phyloP scores from a whole-genome alignment of 2,797 vertebrate genomes.

The Aratinga solstitialis region DNA sequence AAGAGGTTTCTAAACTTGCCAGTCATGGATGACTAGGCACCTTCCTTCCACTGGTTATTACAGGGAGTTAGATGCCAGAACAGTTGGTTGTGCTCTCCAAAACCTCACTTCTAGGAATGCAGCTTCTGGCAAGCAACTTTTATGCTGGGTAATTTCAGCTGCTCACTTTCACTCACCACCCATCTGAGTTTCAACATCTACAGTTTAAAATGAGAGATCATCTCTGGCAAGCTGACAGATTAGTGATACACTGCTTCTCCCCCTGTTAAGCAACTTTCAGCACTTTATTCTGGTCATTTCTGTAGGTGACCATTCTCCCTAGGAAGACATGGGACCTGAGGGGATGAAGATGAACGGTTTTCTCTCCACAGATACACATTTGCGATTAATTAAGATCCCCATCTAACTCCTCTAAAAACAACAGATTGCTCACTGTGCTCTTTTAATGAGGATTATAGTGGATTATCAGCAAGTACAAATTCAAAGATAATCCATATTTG shows the following conservation, averaged over 20 bases:
- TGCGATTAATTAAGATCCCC: neutral
- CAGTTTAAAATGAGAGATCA: neutral
- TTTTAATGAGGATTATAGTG: neutral
- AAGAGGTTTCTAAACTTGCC: neutral
- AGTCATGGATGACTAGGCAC: neutral
- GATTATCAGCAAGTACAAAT: neutral
- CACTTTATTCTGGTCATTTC: conserved; percentile 27
- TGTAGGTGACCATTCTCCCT: neutral
- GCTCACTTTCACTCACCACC: neutral
- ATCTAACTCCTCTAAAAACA: neutral
- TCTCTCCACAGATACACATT: neutral
- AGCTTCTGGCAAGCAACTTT: neutral
- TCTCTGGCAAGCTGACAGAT: conserved; percentile 17
- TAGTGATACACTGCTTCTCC: conserved; percentile 14
- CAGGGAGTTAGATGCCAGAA: neutral
- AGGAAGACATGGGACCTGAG: neutral
- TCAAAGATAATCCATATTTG: neutral
- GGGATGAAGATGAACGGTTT: conserved; percentile 12
- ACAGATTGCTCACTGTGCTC: neutral
- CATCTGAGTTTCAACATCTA: neutral
- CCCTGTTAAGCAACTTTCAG: conserved; percentile 22
- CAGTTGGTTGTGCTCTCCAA: neutral
- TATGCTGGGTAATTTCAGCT: neutral
- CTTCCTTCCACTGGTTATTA: neutral
- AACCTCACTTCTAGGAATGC: neutral